Percentiles rank a stretch among this genome's conserved stretches.
Conservation (phyloP, 2,113 vertebrate species). For the Baryphthengus martii region DNA sequence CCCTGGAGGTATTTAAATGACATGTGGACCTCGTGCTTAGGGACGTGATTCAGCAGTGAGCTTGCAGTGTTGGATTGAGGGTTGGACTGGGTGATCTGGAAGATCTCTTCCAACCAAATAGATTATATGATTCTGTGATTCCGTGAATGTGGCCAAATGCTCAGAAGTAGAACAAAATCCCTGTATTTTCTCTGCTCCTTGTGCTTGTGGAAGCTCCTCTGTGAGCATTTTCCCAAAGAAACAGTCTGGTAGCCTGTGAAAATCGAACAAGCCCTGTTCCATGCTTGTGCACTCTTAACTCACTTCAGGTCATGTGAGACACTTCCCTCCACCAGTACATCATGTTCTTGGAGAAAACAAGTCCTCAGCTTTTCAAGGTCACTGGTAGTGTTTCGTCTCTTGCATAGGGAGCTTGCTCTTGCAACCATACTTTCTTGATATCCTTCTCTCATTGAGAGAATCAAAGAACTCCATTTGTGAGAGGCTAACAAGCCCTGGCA, state of each 20-base stretch:
- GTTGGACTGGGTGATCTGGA: too few species aligned
- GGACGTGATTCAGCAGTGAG: too few species aligned
- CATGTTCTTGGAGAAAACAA: constrained; percentile 27
- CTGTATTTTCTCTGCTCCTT: background rate
- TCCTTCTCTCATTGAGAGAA: constrained; percentile 27
- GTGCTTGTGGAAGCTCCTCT: background rate
- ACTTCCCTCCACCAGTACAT: constrained; percentile 22
- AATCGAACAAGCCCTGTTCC: background rate
- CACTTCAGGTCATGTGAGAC: constrained; percentile 9
- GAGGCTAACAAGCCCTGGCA: constrained; percentile 57
- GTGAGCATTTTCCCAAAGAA: constrained; percentile 10
- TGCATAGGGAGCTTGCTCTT: constrained; percentile 12
- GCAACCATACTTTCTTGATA: constrained; percentile 41
- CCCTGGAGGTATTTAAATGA: too few species aligned
- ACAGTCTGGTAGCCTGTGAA: background rate
- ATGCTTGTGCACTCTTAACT: background rate
- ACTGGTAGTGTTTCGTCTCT: constrained; percentile 12
- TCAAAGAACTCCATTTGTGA: constrained; percentile 47
- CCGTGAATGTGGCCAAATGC: background rate
- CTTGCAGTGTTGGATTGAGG: too few species aligned
- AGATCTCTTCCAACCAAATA: too few species aligned
- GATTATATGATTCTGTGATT: too few species aligned
- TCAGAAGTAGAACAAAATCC: background rate
- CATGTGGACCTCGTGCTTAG: too few species aligned
- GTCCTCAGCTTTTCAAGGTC: constrained; percentile 38